Evolutionary conservation across 2,888 invertebrate species (phyloP), one percentile per base, ranked within the genome.

Genomic region (Lumbricus terrestris): DNA sequence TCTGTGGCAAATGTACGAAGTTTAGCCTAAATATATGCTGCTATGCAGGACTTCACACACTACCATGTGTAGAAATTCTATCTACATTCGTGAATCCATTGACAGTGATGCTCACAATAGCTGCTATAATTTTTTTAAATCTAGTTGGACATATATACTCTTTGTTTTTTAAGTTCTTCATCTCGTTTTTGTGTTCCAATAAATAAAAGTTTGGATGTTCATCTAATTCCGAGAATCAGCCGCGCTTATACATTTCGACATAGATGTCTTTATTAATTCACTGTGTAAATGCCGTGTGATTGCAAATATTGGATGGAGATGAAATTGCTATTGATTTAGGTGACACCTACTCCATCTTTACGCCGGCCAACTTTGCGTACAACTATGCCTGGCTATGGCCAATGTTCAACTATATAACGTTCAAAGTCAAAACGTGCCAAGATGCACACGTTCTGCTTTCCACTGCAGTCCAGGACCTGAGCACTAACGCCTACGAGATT

Each of bases 381-480:
- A 82, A 90, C 88, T 90, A 88, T 35, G 38, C 40, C 23, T 90
- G 89, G 90, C 35, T 90, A 8, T 34, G 33, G 37, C 88, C 90
- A 16, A 20, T 34, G 38, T 40, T n/a, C 42, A 90, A 90, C 16
- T 34, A 35, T 47, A 15, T 90, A 13, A 85, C 89, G 16, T 90
- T 91, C 90, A 54, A 83, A 37, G 90, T 90, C 40, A 42, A 38
- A 20, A 23, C 90, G n/a, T 90, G 90, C 82, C 20, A 69, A 29
- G 82, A 89, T 82, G 90, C 89, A 18, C 90, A 90, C 54, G 37
- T 90, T n/a, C 40, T 90, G 82, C 89, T 91, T 16, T 42, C 90
- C n/a, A 85, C 3, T 85, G 34, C 85, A 16, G 85, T 85, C 47
- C 38, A n/a, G 16, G 34, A 35, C 33, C 3, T 38, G 82, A 33